Evolutionary conservation across 2,888 invertebrate species (phyloP).

Genomic region (Brenthis hecate): DNA sequence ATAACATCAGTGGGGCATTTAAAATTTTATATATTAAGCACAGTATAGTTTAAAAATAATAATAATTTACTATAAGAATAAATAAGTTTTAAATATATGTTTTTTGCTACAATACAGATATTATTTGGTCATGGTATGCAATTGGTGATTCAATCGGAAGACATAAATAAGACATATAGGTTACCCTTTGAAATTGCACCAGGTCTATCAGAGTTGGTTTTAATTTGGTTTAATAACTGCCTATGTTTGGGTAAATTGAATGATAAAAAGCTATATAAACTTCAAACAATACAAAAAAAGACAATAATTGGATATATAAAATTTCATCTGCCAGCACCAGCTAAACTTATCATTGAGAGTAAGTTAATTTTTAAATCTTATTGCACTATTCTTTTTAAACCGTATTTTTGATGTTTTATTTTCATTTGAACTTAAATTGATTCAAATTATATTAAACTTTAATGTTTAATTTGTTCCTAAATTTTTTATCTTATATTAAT

Average conservation of each 20-base stretch:
- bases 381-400: too few relatives aligned
- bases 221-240: slow-evolving; percentile 46
- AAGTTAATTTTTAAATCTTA: too few relatives aligned
- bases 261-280: background rate
- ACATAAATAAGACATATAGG: background rate
- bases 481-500: background rate
- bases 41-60: too few relatives aligned
- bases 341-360: too few relatives aligned
- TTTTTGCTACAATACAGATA: slow-evolving; percentile 2
- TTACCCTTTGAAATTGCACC: background rate
- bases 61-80: too few relatives aligned
- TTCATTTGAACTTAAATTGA: too few relatives aligned
- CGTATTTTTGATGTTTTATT: too few relatives aligned
- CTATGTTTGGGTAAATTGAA: slow-evolving; percentile 28
- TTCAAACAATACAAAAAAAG: slow-evolving; percentile 1
- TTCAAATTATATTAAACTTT: too few relatives aligned
- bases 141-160: background rate
- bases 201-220: slow-evolving; percentile 41
- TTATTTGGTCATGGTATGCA: background rate
- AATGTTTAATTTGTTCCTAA: too few relatives aligned
- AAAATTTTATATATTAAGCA: too few relatives aligned
- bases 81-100: background rate
- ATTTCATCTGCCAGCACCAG: too few relatives aligned
- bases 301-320: background rate
- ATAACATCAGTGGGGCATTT: too few relatives aligned